Evolutionary conservation across 2,797 vertebrate genomes (phyloP).

Genomic region (Tokudaia tokunoshimensis): DNA sequence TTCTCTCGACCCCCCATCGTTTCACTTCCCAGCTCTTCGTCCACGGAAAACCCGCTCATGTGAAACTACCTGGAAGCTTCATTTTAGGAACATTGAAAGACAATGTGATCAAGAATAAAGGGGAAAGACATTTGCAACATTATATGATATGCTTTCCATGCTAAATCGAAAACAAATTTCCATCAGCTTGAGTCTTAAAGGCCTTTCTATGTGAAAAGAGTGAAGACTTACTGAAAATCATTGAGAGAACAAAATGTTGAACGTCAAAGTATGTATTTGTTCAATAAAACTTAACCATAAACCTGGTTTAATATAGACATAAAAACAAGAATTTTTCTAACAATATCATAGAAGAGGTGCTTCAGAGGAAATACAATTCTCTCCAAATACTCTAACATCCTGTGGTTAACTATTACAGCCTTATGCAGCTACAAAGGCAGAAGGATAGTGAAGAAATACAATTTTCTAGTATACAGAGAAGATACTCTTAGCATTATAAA

Average conservation of each 20-base stretch:
- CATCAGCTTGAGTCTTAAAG: background rate
- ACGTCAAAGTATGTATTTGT: constrained; percentile 6
- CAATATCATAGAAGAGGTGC: background rate
- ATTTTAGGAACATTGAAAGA: background rate
- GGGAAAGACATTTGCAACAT: background rate
- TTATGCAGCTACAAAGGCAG: background rate
- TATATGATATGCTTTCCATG: background rate
- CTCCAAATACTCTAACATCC: background rate
- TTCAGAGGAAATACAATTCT: background rate
- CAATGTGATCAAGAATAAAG: background rate
- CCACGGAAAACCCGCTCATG: no score
- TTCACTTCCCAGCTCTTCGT: no score
- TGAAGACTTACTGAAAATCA: background rate
- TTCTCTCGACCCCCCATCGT: no score
- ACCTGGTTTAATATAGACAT: background rate
- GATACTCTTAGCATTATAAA: background rate
- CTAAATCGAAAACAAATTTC: background rate
- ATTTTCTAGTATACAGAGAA: background rate
- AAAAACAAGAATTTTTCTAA: background rate
- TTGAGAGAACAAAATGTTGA: background rate
- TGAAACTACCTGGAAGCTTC: no score
- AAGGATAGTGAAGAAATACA: constrained; percentile 14
- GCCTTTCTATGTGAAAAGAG: background rate
- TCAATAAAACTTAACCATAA: constrained; percentile 5
- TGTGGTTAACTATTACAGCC: background rate